phyloP scores from a whole-genome alignment of 2,797 vertebrate genomes.

The Ataeniobius toweri region DNA sequence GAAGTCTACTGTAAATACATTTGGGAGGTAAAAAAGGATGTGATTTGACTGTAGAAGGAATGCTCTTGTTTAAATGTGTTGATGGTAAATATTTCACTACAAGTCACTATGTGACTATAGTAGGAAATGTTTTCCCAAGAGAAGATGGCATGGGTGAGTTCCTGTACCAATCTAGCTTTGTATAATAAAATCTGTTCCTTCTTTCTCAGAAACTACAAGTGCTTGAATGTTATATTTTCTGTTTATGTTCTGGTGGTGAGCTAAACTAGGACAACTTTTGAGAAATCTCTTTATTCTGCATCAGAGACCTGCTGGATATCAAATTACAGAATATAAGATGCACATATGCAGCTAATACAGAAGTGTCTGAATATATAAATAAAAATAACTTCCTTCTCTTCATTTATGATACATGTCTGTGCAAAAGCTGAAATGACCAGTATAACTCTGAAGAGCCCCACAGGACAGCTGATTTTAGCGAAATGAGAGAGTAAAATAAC shows the following conservation, averaged over 20 bases:
- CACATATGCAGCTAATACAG: slow-evolving; percentile 65
- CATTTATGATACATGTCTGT: slow-evolving; percentile 60
- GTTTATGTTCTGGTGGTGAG: not conserved
- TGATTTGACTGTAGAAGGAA: not conserved
- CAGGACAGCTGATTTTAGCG: slow-evolving; percentile 9
- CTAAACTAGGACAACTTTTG: slow-evolving; percentile 3
- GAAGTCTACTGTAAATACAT: slow-evolving; percentile 19
- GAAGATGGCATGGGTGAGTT: not conserved
- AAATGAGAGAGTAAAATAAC: slow-evolving; percentile 18
- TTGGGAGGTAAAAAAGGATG: not conserved
- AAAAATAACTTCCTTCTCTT: slow-evolving; percentile 63
- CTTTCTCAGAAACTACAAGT: not conserved
- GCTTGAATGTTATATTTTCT: not conserved
- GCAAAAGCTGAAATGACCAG: slow-evolving; percentile 1
- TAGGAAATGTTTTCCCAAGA: not conserved
- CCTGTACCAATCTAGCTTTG: slow-evolving; percentile 20
- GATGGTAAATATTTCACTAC: slow-evolving; percentile 16
- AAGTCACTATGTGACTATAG: slow-evolving; percentile 61
- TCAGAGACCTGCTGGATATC: slow-evolving; percentile 22
- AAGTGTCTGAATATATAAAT: slow-evolving; percentile 66
- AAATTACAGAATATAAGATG: slow-evolving; percentile 42
- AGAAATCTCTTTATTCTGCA: slow-evolving; percentile 70
- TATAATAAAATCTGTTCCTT: slow-evolving; percentile 38
- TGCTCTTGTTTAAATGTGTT: not conserved
- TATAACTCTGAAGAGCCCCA: slow-evolving; percentile 38